Conservation (phyloP, 2,797 vertebrate genomes). For the Lophotriccus pileatus region DNA sequence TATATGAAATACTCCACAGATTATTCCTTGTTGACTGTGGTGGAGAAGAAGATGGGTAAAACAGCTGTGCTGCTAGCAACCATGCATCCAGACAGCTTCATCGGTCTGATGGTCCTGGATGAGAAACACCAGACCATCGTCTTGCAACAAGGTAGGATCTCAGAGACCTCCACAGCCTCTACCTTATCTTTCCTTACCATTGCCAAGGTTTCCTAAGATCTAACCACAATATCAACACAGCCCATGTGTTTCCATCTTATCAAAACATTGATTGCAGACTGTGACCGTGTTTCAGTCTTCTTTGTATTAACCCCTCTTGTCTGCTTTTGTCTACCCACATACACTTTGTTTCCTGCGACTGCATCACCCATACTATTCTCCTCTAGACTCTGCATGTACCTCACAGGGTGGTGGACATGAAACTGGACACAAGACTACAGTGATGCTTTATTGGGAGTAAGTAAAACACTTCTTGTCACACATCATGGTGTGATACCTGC, state of each 20-base stretch:
- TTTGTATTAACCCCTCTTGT: not conserved
- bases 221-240: not conserved
- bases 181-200: not conserved
- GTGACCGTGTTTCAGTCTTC: not conserved
- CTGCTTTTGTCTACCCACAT: not conserved
- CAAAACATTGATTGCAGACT: not conserved
- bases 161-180: not conserved
- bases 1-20: rapidly evolving
- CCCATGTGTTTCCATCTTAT: not conserved
- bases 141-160: not conserved
- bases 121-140: not conserved
- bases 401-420: not conserved
- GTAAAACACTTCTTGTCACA: not conserved
- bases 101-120: not conserved
- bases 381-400: not conserved
- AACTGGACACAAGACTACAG: not conserved
- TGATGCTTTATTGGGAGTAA: not conserved
- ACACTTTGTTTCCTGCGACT: not conserved
- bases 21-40: not conserved
- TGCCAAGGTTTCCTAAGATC: not conserved
- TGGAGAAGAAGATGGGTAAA: not conserved
- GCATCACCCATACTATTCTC: not conserved
- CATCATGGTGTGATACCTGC: not conserved
- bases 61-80: not conserved
- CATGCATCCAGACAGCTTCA: not conserved